Percentiles rank a stretch among this genome's conserved stretches.
These are phyloP conservation scores for Tinea trinotella DNA, from an alignment of 2,888 invertebrate species.

Conservation along the genomic window DNA sequence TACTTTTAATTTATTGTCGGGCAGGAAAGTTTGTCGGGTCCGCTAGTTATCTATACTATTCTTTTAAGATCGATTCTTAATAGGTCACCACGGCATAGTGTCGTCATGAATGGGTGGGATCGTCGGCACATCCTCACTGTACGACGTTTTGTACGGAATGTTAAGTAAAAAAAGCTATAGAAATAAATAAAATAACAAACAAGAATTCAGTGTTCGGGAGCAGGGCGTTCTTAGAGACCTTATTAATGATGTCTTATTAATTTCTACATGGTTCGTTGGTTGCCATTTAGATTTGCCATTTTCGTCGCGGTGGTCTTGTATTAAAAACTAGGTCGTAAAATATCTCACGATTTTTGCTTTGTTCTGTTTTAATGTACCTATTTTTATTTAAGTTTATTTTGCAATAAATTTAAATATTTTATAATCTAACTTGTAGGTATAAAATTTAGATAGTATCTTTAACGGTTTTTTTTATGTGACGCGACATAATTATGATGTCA, in stretches of 20 bases:
- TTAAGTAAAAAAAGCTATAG: constrained; percentile 53
- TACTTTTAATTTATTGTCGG: too few species aligned
- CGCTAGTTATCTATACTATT: too few species aligned
- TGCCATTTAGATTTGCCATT: constrained; percentile 35
- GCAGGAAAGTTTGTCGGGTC: too few species aligned
- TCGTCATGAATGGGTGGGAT: constrained; percentile 71
- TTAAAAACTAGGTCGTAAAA: constrained; percentile 14
- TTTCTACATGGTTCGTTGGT: constrained; percentile 29
- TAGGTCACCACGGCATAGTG: constrained; percentile 69
- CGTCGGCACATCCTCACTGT: constrained; percentile 58
- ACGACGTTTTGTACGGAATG: constrained; percentile 72
- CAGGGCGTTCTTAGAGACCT: constrained; percentile 58
- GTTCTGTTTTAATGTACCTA: constrained; percentile 1
- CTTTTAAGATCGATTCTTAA: constrained; percentile 52
- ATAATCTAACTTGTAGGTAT: too few species aligned
- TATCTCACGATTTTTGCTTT: constrained; percentile 3
- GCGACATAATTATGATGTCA: too few species aligned
- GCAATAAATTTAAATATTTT: too few species aligned
- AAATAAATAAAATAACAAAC: constrained; percentile 34
- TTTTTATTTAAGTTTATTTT: too few species aligned
- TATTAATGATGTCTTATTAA: constrained; percentile 72
- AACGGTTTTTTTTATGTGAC: too few species aligned
- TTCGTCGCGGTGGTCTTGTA: constrained; percentile 39
- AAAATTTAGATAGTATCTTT: too few species aligned
- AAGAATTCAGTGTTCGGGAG: constrained; percentile 47